Evolutionary conservation across 2,797 vertebrate genomes (phyloP), one percentile per base, ranked within the genome.

Genomic region (Hydrolagus colliei): DNA sequence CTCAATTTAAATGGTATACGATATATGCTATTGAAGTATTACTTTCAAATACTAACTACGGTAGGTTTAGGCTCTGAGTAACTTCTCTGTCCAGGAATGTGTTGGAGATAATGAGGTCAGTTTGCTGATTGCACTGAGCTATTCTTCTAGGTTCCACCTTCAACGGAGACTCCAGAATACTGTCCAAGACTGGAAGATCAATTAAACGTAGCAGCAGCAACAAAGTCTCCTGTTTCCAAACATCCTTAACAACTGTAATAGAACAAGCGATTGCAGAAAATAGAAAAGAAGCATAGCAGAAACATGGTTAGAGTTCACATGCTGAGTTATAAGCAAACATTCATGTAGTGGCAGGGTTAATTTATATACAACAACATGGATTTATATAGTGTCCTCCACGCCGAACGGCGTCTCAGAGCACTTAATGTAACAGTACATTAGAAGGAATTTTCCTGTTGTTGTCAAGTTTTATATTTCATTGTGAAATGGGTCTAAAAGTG

Each of bases 181-280:
- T 91, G 90, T 97, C 96, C 88, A 97, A 89, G 89, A 96, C 84
- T 0, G 95, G 94, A 88, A 97, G 65, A 75, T 97, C 95, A 88
- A 96, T 93, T 73, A 95, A 87, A 88, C 97, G 96, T 87, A 97
- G 91, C 88, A 98, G 91, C 87, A 93, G 91, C 73, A 96, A 91
- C 68, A 97, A 89, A 0, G 94, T 93, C 89, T 97, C 95, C 89
- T 96, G 93, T 92, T 93, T 96, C 95, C 96, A 97, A 80, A 96
- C 90, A 86, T 95, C 93, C 65, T 94, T 92, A 75, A 95, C 92
- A 89, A 93, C 95, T 96, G 77, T 72, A n/a, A 32, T 61, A 65
- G 79, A 71, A 65, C 32, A 82, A 68, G 79, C 22, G 62, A 71
- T 68, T 68, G 32, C 71, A 35, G 62, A 71, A 71, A 71, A 63